Conservation (phyloP, 2,888 invertebrate species). For the Oconnorella tubifera region DNA sequence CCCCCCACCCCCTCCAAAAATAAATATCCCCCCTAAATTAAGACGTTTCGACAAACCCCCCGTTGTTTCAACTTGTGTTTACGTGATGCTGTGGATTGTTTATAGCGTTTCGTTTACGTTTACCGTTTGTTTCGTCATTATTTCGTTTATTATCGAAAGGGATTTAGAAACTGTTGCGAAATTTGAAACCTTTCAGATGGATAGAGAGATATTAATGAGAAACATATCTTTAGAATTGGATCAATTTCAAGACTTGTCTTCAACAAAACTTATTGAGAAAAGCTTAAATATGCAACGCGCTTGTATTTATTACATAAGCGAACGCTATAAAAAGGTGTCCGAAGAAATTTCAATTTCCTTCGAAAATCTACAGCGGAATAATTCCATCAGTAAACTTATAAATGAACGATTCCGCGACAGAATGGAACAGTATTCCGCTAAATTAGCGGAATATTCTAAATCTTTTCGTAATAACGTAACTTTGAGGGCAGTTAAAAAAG, state of each 20-base stretch:
- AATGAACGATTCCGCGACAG: not conserved
- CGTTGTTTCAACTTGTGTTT: not conserved
- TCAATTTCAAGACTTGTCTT: too few species aligned
- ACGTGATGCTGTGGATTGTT: slow-evolving; percentile 22
- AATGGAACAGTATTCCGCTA: slow-evolving; percentile 18
- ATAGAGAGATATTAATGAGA: not conserved
- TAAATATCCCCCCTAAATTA: not conserved
- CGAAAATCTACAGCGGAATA: slow-evolving; percentile 25
- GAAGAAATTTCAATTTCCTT: slow-evolving; percentile 30
- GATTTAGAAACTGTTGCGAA: slow-evolving; percentile 14
- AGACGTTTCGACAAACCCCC: not conserved
- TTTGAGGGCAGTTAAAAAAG: slow-evolving; percentile 11
- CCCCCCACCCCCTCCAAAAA: not conserved
- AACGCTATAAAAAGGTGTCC: slow-evolving; percentile 31
- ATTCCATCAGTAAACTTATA: slow-evolving; percentile 22
- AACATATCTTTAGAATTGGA: not conserved
- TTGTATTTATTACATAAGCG: slow-evolving; percentile 33
- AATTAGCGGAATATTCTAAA: slow-evolving; percentile 18
- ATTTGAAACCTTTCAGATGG: slow-evolving; percentile 7
- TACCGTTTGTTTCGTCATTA: slow-evolving; percentile 36
- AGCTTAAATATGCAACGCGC: slow-evolving; percentile 32
- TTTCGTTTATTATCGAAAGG: slow-evolving; percentile 31
- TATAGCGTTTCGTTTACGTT: slow-evolving; percentile 31
- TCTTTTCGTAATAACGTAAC: slow-evolving; percentile 19
- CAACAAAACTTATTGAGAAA: too few species aligned